phyloP scores from a whole-genome alignment of 2,888 invertebrate genomes.

The Emmelina monodactyla region DNA sequence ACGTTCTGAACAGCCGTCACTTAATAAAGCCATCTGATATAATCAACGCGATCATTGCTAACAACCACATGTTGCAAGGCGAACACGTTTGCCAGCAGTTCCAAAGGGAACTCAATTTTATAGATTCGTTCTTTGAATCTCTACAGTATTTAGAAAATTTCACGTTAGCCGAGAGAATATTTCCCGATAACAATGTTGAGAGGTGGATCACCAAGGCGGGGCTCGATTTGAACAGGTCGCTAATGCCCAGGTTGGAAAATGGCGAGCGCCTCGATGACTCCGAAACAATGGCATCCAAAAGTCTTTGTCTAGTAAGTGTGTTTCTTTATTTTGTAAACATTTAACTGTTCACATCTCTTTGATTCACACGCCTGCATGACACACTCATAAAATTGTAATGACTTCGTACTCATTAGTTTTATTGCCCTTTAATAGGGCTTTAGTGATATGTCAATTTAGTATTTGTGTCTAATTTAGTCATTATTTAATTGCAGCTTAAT shows the following conservation, averaged over 20 bases:
- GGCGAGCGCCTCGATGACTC: conserved; percentile 34
- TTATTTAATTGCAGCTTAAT: conserved; percentile 43
- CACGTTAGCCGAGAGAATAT: conserved; percentile 35
- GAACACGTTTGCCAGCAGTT: conserved; percentile 52
- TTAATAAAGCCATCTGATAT: conserved; percentile 55
- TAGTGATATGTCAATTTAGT: too few species aligned
- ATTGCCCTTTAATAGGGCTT: too few species aligned
- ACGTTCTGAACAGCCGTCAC: conserved; percentile 31
- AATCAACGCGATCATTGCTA: conserved; percentile 48
- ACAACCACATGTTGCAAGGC: conserved; percentile 33
- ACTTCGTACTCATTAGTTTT: too few species aligned
- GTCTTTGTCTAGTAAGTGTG: conserved; percentile 61
- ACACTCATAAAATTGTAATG: too few species aligned
- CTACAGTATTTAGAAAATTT: conserved; percentile 50
- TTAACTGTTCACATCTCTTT: too few species aligned
- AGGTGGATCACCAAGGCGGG: conserved; percentile 30
- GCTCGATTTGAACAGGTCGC: conserved; percentile 29
- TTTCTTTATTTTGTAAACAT: conserved; percentile 45
- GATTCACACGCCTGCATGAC: too few species aligned
- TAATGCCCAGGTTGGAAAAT: conserved; percentile 43
- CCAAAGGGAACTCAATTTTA: conserved; percentile 52
- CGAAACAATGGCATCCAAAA: conserved; percentile 58
- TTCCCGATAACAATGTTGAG: conserved; percentile 29
- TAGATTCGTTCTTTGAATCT: conserved; percentile 58
- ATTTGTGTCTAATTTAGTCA: conserved; percentile 7